A percentile compares a stretch with the other conserved stretches of the same genome.
phyloP scores from a whole-genome alignment of 1,140 invertebrate genomes.

The Drosophila athabasca region DNA sequence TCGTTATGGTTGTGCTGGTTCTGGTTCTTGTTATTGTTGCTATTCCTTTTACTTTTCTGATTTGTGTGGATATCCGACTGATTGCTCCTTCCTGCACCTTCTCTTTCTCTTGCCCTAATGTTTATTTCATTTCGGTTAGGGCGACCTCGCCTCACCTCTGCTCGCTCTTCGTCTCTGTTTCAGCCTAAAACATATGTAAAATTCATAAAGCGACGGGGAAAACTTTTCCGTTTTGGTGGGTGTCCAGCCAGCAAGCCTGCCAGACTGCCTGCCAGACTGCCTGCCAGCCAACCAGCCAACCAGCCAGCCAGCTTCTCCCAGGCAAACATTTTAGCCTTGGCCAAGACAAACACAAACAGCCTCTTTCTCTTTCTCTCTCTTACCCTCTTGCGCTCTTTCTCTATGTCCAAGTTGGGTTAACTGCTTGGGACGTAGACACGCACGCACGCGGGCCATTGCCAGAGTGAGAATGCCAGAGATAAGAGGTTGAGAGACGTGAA shows the following conservation, averaged over 20 bases:
- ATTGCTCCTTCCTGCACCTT: constrained; percentile 7
- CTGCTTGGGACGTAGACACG: constrained; percentile 19
- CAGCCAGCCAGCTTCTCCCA: neutral
- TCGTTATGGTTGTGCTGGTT: constrained; percentile 36
- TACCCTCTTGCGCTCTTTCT: neutral
- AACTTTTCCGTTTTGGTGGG: constrained; percentile 23
- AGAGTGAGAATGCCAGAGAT: constrained; percentile 4
- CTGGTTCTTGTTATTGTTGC: neutral
- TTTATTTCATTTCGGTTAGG: constrained; percentile 49
- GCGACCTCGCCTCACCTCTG: neutral
- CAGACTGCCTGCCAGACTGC: too few species aligned
- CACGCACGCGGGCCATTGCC: constrained; percentile 26
- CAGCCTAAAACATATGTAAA: constrained; percentile 52
- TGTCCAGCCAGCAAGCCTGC: too few species aligned
- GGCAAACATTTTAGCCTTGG: constrained; percentile 31
- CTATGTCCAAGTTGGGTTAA: neutral
- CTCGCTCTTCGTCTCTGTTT: constrained; percentile 40
- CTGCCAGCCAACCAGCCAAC: too few species aligned
- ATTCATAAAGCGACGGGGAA: constrained; percentile 48
- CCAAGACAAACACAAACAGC: constrained; percentile 25
- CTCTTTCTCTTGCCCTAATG: constrained; percentile 46
- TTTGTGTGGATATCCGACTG: constrained; percentile 57
- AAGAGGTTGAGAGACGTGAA: neutral
- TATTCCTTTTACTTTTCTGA: constrained; percentile 49
- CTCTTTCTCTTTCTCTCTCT: constrained; percentile 2